These are phyloP conservation scores for Uloborus diversus DNA, from an alignment of 1,140 invertebrate species.

Conservation along the genomic window DNA sequence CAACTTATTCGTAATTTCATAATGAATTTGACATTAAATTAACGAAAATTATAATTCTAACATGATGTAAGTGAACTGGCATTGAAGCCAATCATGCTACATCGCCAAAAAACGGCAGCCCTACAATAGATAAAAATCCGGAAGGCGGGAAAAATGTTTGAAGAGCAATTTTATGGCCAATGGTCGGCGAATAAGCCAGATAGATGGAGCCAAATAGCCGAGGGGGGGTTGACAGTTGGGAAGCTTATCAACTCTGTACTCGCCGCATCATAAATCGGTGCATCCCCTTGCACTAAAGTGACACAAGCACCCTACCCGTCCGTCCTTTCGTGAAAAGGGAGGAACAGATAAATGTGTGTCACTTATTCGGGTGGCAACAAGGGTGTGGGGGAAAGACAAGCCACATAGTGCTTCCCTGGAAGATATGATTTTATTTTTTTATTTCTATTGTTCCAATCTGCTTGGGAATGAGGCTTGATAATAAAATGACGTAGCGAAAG, in stretches of 20 bases:
- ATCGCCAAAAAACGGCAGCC: slow-evolving; percentile 31
- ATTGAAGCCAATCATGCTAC: too few relatives aligned
- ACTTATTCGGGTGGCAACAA: slow-evolving; percentile 23
- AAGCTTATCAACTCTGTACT: slow-evolving; percentile 51
- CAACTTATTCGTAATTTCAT: too few relatives aligned
- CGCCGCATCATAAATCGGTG: slow-evolving; percentile 56
- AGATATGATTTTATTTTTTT: too few relatives aligned
- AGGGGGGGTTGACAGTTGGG: slow-evolving; percentile 9
- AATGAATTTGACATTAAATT: too few relatives aligned
- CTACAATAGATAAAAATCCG: slow-evolving; percentile 32
- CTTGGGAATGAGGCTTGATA: too few relatives aligned
- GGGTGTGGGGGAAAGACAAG: background rate
- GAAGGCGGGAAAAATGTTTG: slow-evolving; percentile 54
- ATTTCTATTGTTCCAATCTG: too few relatives aligned
- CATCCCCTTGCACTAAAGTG: slow-evolving; percentile 35
- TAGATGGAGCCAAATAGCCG: slow-evolving; percentile 56
- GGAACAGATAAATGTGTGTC: slow-evolving; percentile 52
- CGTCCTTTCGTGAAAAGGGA: slow-evolving; percentile 32
- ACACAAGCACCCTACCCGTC: slow-evolving; percentile 19
- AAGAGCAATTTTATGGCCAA: slow-evolving; percentile 56
- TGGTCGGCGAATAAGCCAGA: slow-evolving; percentile 56
- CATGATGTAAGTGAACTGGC: too few relatives aligned
- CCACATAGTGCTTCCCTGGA: too few relatives aligned
- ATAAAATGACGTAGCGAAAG: too few relatives aligned
- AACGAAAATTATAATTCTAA: too few relatives aligned